Conservation (phyloP, 35 echinoderm and acorn worm species). For the Apostichopus japonicus region DNA sequence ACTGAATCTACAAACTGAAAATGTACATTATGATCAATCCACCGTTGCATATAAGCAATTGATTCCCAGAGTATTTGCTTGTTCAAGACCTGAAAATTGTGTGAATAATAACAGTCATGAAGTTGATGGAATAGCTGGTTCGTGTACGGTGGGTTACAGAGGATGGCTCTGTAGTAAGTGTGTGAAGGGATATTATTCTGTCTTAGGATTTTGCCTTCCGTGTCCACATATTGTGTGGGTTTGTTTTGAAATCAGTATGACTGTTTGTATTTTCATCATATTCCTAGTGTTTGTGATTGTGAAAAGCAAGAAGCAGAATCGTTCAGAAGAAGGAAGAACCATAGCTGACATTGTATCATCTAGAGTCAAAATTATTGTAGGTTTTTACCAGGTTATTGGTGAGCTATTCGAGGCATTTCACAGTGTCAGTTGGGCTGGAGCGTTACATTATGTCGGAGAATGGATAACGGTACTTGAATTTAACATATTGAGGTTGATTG, state of each 20-base stretch:
- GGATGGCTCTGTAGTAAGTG: constrained; percentile 54
- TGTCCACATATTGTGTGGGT: constrained; percentile 41
- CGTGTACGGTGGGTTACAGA: constrained; percentile 43
- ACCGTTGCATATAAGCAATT: background rate
- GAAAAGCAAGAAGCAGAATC: constrained; percentile 5
- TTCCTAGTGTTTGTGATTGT: background rate
- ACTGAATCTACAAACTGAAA: background rate
- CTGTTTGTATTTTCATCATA: background rate
- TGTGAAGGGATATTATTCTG: constrained; percentile 30
- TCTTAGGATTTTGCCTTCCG: constrained; percentile 7
- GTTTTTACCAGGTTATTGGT: too few relatives aligned
- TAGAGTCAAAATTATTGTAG: too few relatives aligned
- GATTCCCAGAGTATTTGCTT: background rate
- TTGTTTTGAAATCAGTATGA: background rate
- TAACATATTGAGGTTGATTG: too few relatives aligned
- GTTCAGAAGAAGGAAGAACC: too few relatives aligned
- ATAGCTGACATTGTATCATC: too few relatives aligned
- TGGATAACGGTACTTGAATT: too few relatives aligned
- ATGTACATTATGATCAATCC: background rate
- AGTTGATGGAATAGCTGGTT: background rate
- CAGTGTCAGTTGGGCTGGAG: too few relatives aligned
- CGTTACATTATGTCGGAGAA: too few relatives aligned
- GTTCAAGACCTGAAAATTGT: background rate
- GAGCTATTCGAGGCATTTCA: too few relatives aligned
- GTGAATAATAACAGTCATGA: background rate